Percentiles rank a stretch among this genome's conserved stretches.
Conservation (phyloP, 2,113 vertebrate genomes). For the Cyphomyrus discorhynchus region DNA sequence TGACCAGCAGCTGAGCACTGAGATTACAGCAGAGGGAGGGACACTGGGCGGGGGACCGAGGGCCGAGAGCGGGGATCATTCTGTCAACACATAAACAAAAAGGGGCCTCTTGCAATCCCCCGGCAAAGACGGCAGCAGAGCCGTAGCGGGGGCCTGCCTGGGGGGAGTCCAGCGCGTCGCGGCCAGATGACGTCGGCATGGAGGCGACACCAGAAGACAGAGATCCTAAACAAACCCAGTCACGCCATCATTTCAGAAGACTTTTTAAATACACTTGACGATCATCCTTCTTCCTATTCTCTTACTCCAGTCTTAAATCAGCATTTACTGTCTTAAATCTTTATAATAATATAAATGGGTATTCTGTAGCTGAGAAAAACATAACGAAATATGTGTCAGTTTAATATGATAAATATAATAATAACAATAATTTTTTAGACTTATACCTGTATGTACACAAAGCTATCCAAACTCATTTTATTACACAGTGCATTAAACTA, state of each 20-base stretch:
- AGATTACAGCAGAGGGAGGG: constrained; percentile 51
- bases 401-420: background rate
- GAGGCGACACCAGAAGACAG: background rate
- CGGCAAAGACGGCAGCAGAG: background rate
- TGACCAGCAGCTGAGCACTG: constrained; percentile 57
- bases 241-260: background rate
- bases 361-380: background rate
- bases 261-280: background rate
- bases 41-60: constrained; percentile 21
- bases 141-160: background rate
- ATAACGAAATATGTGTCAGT: background rate
- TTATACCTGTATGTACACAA: background rate
- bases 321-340: background rate
- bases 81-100: constrained; percentile 16
- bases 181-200: constrained; percentile 22
- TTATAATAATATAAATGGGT: background rate
- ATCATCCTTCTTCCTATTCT: background rate
- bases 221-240: background rate
- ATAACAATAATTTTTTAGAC: background rate
- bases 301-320: background rate
- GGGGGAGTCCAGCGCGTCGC: background rate
- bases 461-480: background rate
- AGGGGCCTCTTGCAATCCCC: constrained; percentile 19
- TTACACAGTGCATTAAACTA: background rate
- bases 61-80: background rate